Evolutionary conservation across 1,140 invertebrate genomes (phyloP).

Genomic region (Drosophila littoralis): DNA sequence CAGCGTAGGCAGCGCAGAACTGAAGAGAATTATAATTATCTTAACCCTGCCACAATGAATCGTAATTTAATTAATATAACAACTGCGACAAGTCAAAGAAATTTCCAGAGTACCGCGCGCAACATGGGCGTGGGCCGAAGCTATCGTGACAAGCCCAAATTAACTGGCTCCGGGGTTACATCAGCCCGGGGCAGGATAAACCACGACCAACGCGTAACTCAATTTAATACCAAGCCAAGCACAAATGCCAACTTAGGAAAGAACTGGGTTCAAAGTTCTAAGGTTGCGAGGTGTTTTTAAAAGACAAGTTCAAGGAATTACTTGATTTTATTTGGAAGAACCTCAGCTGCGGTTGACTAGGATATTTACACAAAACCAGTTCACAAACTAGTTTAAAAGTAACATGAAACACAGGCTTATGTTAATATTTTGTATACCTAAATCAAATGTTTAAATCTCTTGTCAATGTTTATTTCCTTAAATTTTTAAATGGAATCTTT

Average conservation of each 20-base stretch:
- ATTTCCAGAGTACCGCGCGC: slow-evolving; percentile 12
- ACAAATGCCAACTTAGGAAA: slow-evolving; percentile 17
- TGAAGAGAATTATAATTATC: slow-evolving; percentile 47
- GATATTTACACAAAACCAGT: too few species aligned
- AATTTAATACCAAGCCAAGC: slow-evolving; percentile 42
- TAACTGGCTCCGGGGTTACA: slow-evolving; percentile 70
- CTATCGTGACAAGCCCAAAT: slow-evolving; percentile 81
- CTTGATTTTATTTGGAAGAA: too few species aligned
- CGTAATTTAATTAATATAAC: slow-evolving; percentile 76
- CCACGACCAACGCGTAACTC: slow-evolving; percentile 39
- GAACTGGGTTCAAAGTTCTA: background rate
- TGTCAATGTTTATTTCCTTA: too few species aligned
- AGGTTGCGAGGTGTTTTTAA: background rate
- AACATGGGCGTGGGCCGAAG: slow-evolving; percentile 58
- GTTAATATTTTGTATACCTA: too few species aligned
- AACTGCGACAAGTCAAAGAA: slow-evolving; percentile 48
- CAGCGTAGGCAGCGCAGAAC: slow-evolving; percentile 10
- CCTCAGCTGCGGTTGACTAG: too few species aligned
- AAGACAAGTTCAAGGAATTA: background rate
- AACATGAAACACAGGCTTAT: too few species aligned
- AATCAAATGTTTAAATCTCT: too few species aligned
- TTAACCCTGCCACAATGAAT: slow-evolving; percentile 34
- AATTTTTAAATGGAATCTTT: too few species aligned
- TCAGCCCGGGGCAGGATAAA: slow-evolving; percentile 38
- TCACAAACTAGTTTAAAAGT: too few species aligned